Percentiles rank a stretch among this genome's conserved stretches.
Evolutionary conservation across 2,888 invertebrate genomes (phyloP).

Genomic region (Eilema caniola): DNA sequence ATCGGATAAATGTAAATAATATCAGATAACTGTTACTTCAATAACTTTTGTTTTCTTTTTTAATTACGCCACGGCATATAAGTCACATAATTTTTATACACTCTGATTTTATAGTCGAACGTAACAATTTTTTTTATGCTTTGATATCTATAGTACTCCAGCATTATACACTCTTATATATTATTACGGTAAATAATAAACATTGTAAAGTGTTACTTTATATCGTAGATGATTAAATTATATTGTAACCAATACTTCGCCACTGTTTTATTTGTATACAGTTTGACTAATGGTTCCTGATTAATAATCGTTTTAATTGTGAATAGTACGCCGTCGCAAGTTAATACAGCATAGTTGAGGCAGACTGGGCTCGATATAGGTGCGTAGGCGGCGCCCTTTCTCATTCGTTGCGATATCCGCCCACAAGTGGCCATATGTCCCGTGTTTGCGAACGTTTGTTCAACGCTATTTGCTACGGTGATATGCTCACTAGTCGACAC

Average conservation of each 20-base stretch:
- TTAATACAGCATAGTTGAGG: constrained; percentile 36
- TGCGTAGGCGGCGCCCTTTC: constrained; percentile 81
- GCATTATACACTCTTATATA: not conserved
- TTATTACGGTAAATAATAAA: not conserved
- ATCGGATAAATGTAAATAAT: not conserved
- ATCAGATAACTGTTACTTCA: no score
- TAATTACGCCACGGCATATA: no score
- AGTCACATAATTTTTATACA: not conserved
- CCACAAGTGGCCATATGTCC: constrained; percentile 67
- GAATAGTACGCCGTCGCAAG: constrained; percentile 3
- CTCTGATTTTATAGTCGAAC: no score
- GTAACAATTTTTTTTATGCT: not conserved
- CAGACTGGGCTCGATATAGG: constrained; percentile 55
- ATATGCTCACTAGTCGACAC: constrained; percentile 41
- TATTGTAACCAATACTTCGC: not conserved
- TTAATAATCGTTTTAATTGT: not conserved
- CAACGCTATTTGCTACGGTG: constrained; percentile 40
- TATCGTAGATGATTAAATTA: not conserved
- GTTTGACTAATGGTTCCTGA: not conserved
- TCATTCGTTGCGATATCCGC: constrained; percentile 64
- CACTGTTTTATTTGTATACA: not conserved
- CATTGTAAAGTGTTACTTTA: not conserved
- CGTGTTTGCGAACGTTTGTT: constrained; percentile 43
- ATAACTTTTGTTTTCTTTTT: no score
- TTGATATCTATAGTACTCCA: not conserved